Base-by-base conservation (phyloP, 2,797 vertebrate genomes). In the Eremophila alpestris region DNA sequence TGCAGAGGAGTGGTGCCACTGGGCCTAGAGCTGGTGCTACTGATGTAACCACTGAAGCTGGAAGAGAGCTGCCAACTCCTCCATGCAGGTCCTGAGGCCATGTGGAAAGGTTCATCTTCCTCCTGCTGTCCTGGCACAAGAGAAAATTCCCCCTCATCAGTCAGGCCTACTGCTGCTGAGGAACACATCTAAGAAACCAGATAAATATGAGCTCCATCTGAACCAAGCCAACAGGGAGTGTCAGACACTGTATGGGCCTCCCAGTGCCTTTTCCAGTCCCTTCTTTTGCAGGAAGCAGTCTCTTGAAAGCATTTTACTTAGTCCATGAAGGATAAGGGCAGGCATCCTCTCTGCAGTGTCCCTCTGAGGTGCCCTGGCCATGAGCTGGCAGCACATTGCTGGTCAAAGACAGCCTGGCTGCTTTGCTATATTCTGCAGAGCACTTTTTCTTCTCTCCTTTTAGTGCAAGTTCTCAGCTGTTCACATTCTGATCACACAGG, bases 71-170 rank as follows among this genome's bases (percentile, higher is more conserved):
- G 23, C 46, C 32, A 23, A 4, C 19, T 51, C 30, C n/a, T n/a
- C 52, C 11, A 3, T 2, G 9, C 20, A 23, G 17, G 16, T 52
- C 58, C 58, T 48, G 52, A 13, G 46, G 23, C 32, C 51, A 7
- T 3, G 14, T 52, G 19, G 36, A 60, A 60, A 12, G 15, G 27
- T 43, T 73, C 7, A 4, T 64, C 60, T 73, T 74, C 36, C 19
- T 80, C 48, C 32, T 26, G 1, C 2, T 54, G 20, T 43, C 11
- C 32, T 21, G 51, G 27, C 17, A 64, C 1, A 4, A 55, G 34
- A n/a, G 29, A 54, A 34, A 80, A 40, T 13, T 10, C 8, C 3
- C 13, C 6, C 3, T 4, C 4, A 1, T 10, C 29, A 38, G 4
- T 48, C 41, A 34, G 52, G 13, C 13, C 17, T 75, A 11, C 36